These are phyloP conservation scores for Galaxias olidus DNA, from an alignment of 2,797 vertebrate genomes.

Conservation along the genomic window DNA sequence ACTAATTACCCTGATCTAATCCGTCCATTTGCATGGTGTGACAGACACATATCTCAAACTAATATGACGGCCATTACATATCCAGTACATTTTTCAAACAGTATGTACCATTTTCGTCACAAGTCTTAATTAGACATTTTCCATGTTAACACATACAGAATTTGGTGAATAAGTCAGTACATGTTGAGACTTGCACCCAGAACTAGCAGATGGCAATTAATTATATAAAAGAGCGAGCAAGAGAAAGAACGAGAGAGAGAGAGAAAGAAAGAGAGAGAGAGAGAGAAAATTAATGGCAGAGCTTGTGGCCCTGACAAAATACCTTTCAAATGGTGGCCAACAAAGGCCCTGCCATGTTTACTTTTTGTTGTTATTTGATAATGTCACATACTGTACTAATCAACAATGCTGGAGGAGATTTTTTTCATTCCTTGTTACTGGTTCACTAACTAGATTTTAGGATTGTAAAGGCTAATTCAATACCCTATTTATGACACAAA, in stretches of 20 bases:
- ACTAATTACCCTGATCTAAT: slow-evolving; percentile 73
- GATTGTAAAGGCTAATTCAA: too few relatives aligned
- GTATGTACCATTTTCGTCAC: slow-evolving; percentile 51
- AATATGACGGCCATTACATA: slow-evolving; percentile 68
- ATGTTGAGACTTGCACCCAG: slow-evolving; percentile 66
- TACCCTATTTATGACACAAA: too few relatives aligned
- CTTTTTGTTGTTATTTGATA: slow-evolving; percentile 36
- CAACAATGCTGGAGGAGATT: slow-evolving; percentile 18
- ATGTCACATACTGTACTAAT: slow-evolving; percentile 37
- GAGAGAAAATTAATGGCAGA: slow-evolving; percentile 4
- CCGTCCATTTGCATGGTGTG: slow-evolving; percentile 62
- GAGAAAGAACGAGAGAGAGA: too few relatives aligned
- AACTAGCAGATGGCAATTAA: slow-evolving; percentile 70
- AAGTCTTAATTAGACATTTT: slow-evolving; percentile 74
- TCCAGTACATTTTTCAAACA: slow-evolving; percentile 46
- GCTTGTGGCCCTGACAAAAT: slow-evolving; percentile 36
- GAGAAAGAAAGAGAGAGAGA: slow-evolving; percentile 14
- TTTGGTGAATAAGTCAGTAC: slow-evolving; percentile 59
- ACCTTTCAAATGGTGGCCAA: slow-evolving; percentile 26
- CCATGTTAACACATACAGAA: slow-evolving; percentile 74
- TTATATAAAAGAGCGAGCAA: slow-evolving; percentile 67
- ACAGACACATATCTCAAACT: slow-evolving; percentile 68
- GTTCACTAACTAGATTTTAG: too few relatives aligned
- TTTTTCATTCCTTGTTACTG: too few relatives aligned
- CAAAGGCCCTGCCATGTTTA: slow-evolving; percentile 33